Percentiles rank a stretch among this genome's conserved stretches.
phyloP scores from a whole-genome alignment of 2,113 vertebrate species.

The Bolborhynchus lineola region DNA sequence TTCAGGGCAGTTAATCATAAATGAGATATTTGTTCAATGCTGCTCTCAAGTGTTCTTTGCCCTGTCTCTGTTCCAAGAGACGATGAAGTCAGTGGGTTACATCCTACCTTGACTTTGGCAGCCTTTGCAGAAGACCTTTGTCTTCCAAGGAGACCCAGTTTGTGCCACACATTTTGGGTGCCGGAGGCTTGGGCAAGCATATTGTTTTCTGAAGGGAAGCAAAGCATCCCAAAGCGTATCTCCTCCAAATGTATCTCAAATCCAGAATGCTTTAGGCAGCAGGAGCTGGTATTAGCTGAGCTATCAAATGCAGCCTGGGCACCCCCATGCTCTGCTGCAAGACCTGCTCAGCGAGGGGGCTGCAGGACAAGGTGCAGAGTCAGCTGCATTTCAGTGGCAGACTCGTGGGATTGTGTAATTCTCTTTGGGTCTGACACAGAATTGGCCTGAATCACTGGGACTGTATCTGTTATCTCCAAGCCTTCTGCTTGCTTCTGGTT shows the following conservation, averaged over 20 bases:
- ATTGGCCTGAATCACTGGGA: neutral
- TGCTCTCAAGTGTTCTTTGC: neutral
- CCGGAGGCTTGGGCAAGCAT: neutral
- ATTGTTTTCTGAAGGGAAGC: neutral
- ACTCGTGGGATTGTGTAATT: neutral
- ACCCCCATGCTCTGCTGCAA: accelerated
- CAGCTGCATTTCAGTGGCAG: neutral
- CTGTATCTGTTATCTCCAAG: accelerated
- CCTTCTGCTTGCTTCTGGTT: neutral
- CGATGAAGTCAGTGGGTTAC: accelerated
- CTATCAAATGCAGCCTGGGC: accelerated
- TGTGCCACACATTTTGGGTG: neutral
- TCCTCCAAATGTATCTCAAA: neutral
- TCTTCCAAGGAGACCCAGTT: neutral
- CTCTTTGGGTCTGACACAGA: neutral
- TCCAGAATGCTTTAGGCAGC: neutral
- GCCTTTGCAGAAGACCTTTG: neutral
- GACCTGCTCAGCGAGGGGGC: neutral
- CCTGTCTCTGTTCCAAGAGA: neutral
- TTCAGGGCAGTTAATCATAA: neutral
- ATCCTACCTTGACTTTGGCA: neutral
- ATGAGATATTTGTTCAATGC: neutral
- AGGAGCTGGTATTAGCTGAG: neutral
- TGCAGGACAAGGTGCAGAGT: neutral
- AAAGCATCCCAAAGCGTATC: neutral